A percentile compares a stretch with the other conserved stretches of the same genome.
Conservation (phyloP, 2,113 vertebrate genomes). For the Hirundichthys speculiger region DNA sequence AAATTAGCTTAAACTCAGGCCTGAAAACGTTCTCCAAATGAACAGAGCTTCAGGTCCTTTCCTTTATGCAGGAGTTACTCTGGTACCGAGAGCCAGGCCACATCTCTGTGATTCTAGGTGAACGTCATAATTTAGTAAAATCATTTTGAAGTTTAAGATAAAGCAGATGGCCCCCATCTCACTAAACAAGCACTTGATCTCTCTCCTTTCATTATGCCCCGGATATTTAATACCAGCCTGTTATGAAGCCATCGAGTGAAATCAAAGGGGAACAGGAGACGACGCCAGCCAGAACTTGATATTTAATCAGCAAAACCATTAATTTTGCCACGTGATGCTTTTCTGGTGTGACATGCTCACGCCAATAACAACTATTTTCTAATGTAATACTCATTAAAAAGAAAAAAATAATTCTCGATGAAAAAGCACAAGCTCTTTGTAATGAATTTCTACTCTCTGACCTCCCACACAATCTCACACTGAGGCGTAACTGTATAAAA, state of each 20-base stretch:
- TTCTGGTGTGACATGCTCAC: neutral
- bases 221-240: constrained; percentile 27
- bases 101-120: constrained; percentile 1
- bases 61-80: neutral
- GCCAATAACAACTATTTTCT: constrained; percentile 9
- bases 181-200: constrained; percentile 12
- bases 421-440: neutral
- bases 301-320: constrained; percentile 1
- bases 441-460: neutral
- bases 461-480: constrained; percentile 15
- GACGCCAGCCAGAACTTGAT: neutral
- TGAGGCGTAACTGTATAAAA: constrained; percentile 23
- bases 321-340: neutral
- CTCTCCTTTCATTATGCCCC: neutral
- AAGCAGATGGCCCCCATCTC: constrained; percentile 19
- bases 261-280: constrained; percentile 13
- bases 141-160: constrained; percentile 11
- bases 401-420: too few species aligned
- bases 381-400: neutral
- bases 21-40: neutral
- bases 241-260: constrained; percentile 8
- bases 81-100: neutral
- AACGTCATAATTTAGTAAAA: constrained; percentile 18
- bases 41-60: neutral
- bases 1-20: too few species aligned